Evolutionary conservation across 2,888 invertebrate genomes (phyloP).

Genomic region (Tinea pellionella): DNA sequence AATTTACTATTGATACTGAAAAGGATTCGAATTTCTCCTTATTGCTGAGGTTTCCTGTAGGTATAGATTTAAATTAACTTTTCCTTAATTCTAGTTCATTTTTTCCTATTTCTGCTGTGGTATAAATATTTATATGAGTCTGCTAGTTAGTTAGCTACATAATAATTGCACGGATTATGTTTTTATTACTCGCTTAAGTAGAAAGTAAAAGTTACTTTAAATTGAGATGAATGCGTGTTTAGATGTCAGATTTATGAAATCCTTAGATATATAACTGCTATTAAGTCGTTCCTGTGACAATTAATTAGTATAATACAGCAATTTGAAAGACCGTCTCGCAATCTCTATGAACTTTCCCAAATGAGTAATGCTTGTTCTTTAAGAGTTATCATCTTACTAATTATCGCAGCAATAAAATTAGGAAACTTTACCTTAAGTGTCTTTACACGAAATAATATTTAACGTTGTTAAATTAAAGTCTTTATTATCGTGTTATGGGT

Average conservation of each 20-base stretch:
- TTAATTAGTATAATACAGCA: constrained; percentile 67
- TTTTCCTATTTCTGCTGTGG: too few species aligned
- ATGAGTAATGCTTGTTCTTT: constrained; percentile 60
- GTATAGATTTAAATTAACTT: neutral
- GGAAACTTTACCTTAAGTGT: constrained; percentile 38
- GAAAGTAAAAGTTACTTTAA: neutral
- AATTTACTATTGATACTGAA: constrained; percentile 19
- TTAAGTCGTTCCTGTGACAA: constrained; percentile 55
- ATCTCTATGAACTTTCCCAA: constrained; percentile 48
- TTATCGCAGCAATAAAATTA: constrained; percentile 58
- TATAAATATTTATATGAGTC: too few species aligned
- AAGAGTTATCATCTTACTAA: constrained; percentile 56
- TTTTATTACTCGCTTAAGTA: neutral
- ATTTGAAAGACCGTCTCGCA: constrained; percentile 43
- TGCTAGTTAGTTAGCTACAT: too few species aligned
- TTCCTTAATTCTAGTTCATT: neutral
- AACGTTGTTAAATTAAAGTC: constrained; percentile 8
- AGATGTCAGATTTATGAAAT: constrained; percentile 35
- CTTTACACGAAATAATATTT: constrained; percentile 21
- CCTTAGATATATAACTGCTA: constrained; percentile 45
- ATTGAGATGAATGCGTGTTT: constrained; percentile 17
- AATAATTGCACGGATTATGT: neutral
- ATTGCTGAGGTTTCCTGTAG: neutral
- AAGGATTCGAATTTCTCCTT: neutral
- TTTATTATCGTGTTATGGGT: constrained; percentile 16